phyloP scores from a whole-genome alignment of 30 jellyfish, hydroid and myxozoan genomes.

The Pseudorhiza aurosa region DNA sequence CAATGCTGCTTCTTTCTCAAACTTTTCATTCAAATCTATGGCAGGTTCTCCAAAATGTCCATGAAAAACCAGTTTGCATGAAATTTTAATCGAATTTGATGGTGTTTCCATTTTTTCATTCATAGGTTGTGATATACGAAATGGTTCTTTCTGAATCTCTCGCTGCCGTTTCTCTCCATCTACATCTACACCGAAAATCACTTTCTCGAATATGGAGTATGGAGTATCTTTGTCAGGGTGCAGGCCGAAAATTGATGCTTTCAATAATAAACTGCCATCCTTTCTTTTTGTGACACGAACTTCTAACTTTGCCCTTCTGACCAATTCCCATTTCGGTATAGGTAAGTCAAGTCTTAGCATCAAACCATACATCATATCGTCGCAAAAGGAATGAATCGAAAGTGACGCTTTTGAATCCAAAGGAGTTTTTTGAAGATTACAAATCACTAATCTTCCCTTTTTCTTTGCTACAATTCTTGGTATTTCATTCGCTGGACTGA shows the following conservation, averaged over 20 bases:
- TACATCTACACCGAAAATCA: neutral
- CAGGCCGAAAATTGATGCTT: conserved; percentile 33
- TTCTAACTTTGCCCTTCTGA: conserved; percentile 46
- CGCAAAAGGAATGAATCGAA: conserved; percentile 86
- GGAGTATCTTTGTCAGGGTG: conserved; percentile 57
- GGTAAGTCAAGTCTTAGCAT: conserved; percentile 67
- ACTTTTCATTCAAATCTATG: neutral
- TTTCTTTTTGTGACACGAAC: neutral
- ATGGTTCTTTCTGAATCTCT: conserved; percentile 64
- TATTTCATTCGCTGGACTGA: conserved; percentile 86
- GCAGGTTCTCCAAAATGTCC: conserved; percentile 87
- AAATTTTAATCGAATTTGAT: neutral
- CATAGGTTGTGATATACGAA: neutral
- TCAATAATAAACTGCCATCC: neutral
- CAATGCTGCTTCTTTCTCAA: neutral
- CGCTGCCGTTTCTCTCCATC: neutral
- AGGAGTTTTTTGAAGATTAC: conserved; percentile 86
- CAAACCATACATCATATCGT: conserved; percentile 71
- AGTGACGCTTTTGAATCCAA: conserved; percentile 53
- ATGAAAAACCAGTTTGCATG: conserved; percentile 49
- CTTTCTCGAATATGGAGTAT: conserved; percentile 60
- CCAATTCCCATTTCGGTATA: conserved; percentile 84
- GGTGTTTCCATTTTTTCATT: neutral
- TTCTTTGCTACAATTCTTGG: conserved; percentile 65
- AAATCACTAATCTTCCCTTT: conserved; percentile 64